phyloP scores from a whole-genome alignment of 2,888 invertebrate species.

The Andrena chrysosceles region DNA sequence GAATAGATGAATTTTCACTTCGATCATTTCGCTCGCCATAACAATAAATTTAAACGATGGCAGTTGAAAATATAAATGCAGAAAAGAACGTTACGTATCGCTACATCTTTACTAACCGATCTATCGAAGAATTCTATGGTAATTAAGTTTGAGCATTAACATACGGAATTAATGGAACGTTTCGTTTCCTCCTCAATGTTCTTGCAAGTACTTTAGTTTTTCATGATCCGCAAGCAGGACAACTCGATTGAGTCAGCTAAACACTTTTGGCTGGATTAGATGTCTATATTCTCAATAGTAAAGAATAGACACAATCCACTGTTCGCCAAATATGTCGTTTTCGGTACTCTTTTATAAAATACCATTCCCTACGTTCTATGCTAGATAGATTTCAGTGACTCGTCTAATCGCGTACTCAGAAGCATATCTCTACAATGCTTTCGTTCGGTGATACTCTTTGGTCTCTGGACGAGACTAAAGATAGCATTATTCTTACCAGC shows the following conservation, averaged over 20 bases:
- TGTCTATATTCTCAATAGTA: constrained; percentile 88
- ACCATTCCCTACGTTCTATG: constrained; percentile 62
- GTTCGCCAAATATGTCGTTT: constrained; percentile 70
- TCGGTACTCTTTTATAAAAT: constrained; percentile 57
- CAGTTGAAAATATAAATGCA: constrained; percentile 17
- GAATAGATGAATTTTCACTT: constrained; percentile 16
- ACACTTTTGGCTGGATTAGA: constrained; percentile 79
- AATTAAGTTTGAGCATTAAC: neutral
- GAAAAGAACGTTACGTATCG: neutral
- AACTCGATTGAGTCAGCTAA: constrained; percentile 57
- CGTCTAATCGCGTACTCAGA: constrained; percentile 66
- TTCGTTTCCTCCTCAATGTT: neutral
- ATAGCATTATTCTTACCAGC: constrained; percentile 78
- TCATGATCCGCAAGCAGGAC: constrained; percentile 64
- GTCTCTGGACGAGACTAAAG: constrained; percentile 83
- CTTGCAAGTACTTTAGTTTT: constrained; percentile 35
- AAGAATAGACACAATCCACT: constrained; percentile 89
- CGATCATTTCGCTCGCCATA: neutral
- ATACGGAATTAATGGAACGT: constrained; percentile 12
- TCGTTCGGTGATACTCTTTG: constrained; percentile 79
- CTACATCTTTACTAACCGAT: neutral
- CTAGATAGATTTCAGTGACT: constrained; percentile 50
- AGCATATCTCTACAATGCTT: constrained; percentile 79
- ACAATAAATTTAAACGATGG: constrained; percentile 19
- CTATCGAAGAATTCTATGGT: neutral